phyloP scores from a whole-genome alignment of 1,140 invertebrate species.

The Wiebesia pumilae region DNA sequence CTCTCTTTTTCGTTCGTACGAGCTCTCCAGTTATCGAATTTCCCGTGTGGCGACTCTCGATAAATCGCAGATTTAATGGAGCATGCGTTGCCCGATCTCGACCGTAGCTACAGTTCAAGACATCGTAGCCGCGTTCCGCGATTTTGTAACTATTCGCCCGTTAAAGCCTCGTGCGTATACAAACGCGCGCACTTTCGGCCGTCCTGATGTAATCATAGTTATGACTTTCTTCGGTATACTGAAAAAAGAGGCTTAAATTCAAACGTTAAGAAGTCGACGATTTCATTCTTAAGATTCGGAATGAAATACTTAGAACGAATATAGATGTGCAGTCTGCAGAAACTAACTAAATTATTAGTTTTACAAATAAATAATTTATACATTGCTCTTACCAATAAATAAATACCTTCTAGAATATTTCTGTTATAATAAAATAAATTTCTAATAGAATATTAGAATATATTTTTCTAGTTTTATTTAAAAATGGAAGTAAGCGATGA shows the following conservation, averaged over 20 bases:
- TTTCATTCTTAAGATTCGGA: not conserved
- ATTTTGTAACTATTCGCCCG: not conserved
- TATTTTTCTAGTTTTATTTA: no score
- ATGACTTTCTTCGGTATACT: not conserved
- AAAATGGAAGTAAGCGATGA: no score
- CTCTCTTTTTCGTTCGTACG: not conserved
- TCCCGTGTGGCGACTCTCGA: conserved; percentile 37
- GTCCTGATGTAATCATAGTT: not conserved
- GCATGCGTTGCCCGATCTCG: conserved; percentile 25
- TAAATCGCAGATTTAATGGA: conserved; percentile 54
- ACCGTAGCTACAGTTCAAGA: conserved; percentile 1
- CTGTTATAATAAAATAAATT: no score
- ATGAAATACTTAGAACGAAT: no score
- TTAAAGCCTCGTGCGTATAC: not conserved
- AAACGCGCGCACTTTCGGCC: not conserved
- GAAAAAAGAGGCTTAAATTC: not conserved
- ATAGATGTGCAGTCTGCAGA: no score
- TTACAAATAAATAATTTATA: no score
- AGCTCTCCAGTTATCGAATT: conserved; percentile 21
- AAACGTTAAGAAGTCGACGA: not conserved
- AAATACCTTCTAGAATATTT: no score
- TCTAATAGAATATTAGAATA: no score
- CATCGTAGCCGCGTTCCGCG: not conserved
- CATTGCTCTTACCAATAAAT: no score
- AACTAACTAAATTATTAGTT: no score